These are phyloP conservation scores for Gonocerus acuteangulatus DNA, from an alignment of 2,888 invertebrate species.

Conservation along the genomic window DNA sequence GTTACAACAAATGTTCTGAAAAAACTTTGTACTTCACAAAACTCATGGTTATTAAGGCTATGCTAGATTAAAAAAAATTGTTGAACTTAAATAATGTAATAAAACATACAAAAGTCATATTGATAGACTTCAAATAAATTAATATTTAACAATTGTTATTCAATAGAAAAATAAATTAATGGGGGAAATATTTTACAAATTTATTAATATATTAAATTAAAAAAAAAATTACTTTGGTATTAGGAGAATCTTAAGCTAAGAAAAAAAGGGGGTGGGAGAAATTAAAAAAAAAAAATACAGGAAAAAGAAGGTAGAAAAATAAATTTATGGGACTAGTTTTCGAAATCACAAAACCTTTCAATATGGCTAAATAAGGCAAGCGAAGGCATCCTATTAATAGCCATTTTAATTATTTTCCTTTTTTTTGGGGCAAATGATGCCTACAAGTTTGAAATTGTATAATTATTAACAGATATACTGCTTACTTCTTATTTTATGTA, in stretches of 20 bases:
- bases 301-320: background rate
- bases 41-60: too few relatives aligned
- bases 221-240: constrained; percentile 19
- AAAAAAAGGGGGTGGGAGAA: background rate
- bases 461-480: too few relatives aligned
- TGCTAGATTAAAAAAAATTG: too few relatives aligned
- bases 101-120: too few relatives aligned
- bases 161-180: constrained; percentile 8
- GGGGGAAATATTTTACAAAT: background rate
- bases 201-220: constrained; percentile 2
- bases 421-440: too few relatives aligned
- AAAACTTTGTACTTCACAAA: too few relatives aligned
- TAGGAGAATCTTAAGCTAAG: background rate
- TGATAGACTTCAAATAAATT: too few relatives aligned
- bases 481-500: too few relatives aligned
- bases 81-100: too few relatives aligned
- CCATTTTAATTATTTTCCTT: background rate
- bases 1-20: too few relatives aligned
- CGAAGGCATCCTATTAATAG: background rate
- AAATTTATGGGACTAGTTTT: constrained; percentile 20
- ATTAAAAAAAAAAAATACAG: background rate
- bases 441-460: too few relatives aligned
- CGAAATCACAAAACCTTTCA: constrained; percentile 13
- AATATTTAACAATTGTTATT: background rate
- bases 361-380: constrained; percentile 6